These are phyloP conservation scores for Phania funesta DNA, from an alignment of 2,888 invertebrate species.

Conservation along the genomic window DNA sequence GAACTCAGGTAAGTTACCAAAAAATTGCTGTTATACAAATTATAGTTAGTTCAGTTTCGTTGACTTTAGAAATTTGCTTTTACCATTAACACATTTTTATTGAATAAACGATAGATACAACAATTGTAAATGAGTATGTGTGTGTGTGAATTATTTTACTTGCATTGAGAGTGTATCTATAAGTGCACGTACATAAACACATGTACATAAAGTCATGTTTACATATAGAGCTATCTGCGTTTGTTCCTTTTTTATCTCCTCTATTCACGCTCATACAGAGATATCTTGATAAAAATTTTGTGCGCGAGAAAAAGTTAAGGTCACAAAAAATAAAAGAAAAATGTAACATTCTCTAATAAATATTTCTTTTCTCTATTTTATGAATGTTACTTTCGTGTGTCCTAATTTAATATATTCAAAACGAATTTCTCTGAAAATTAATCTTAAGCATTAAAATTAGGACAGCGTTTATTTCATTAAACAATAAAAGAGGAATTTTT, in stretches of 20 bases:
- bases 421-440: too few relatives aligned
- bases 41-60: constrained; percentile 6
- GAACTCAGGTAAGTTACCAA: constrained; percentile 32
- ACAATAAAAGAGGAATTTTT: too few relatives aligned
- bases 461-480: too few relatives aligned
- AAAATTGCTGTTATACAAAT: background rate
- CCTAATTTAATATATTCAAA: too few relatives aligned
- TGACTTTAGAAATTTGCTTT: constrained; percentile 70
- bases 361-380: too few relatives aligned
- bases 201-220: background rate
- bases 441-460: too few relatives aligned
- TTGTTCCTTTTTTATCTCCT: background rate
- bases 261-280: too few relatives aligned
- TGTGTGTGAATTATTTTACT: background rate
- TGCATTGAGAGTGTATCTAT: background rate
- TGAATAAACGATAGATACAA: constrained; percentile 56
- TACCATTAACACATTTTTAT: constrained; percentile 72
- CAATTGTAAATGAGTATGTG: background rate
- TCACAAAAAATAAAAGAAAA: too few relatives aligned
- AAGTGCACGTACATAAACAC: background rate
- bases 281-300: too few relatives aligned
- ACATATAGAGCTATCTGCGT: background rate
- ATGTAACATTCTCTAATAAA: too few relatives aligned
- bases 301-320: too few relatives aligned
- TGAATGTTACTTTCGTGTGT: too few relatives aligned